phyloP scores from a whole-genome alignment of 2,888 invertebrate genomes.

The Leptura quadrifasciata region DNA sequence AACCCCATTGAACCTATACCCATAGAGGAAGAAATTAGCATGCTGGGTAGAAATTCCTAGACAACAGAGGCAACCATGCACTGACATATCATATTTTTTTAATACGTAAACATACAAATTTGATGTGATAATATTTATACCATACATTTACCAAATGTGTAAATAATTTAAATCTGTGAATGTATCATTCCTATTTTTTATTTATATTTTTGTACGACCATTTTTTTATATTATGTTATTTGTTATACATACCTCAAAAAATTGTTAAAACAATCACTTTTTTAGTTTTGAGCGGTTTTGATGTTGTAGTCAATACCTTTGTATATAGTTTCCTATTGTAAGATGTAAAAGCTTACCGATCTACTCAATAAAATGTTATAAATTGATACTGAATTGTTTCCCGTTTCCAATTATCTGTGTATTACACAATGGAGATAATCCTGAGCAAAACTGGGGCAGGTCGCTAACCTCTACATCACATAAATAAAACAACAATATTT shows the following conservation, averaged over 20 bases:
- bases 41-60: conserved; percentile 53
- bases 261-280: conserved; percentile 24
- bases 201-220: conserved; percentile 45
- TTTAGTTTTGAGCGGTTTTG: conserved; percentile 33
- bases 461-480: too few species aligned
- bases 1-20: conserved; percentile 58
- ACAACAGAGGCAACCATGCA: conserved; percentile 9
- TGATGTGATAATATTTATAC: conserved; percentile 47
- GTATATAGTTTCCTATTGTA: conserved; percentile 38
- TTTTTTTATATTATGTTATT: conserved; percentile 34
- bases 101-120: conserved; percentile 36
- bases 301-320: conserved; percentile 40
- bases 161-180: conserved; percentile 41
- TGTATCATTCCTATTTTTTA: conserved; percentile 49
- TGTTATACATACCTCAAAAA: conserved; percentile 14
- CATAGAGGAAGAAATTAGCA: conserved; percentile 65
- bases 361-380: conserved; percentile 25
- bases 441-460: too few species aligned
- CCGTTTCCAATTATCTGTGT: not conserved
- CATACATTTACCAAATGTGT: conserved; percentile 29
- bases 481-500: too few species aligned
- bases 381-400: not conserved
- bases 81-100: conserved; percentile 41
- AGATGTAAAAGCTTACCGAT: conserved; percentile 24
- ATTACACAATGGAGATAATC: too few species aligned